A percentile compares a stretch with the other conserved stretches of the same genome.
Evolutionary conservation across 2,888 invertebrate genomes (phyloP).

Genomic region (Thera obeliscata): DNA sequence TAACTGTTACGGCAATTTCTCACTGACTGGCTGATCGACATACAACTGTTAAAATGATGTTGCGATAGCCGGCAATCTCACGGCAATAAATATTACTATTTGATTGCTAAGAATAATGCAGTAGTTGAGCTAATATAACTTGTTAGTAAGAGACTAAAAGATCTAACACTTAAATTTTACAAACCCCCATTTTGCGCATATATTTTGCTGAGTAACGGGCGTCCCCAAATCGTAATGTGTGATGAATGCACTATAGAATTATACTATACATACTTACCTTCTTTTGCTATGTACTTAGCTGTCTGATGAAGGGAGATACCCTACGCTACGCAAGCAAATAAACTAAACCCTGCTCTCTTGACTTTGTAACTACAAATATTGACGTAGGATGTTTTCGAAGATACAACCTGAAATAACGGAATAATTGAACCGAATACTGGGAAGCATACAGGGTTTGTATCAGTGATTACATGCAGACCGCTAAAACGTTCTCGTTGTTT

Average conservation of each 20-base stretch:
- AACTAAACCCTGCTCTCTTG: conserved; percentile 56
- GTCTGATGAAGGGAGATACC: conserved; percentile 41
- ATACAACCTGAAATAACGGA: conserved; percentile 69
- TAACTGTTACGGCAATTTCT: conserved; percentile 38
- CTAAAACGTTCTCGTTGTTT: conserved; percentile 73
- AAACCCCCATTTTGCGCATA: conserved; percentile 47
- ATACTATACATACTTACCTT: background rate
- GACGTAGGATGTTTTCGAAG: conserved; percentile 69
- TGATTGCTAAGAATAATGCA: conserved; percentile 42
- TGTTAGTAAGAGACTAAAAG: conserved; percentile 43
- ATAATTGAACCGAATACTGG: conserved; percentile 65
- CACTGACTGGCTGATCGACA: conserved; percentile 36
- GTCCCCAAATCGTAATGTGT: too few relatives aligned
- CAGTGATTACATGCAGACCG: conserved; percentile 64
- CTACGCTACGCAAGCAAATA: conserved; percentile 47
- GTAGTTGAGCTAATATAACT: conserved; percentile 31
- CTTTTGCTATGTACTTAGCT: conserved; percentile 38
- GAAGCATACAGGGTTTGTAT: conserved; percentile 67
- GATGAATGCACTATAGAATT: background rate
- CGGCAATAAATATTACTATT: conserved; percentile 40
- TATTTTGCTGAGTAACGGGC: conserved; percentile 54
- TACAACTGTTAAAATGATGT: conserved; percentile 33
- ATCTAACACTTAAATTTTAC: conserved; percentile 53
- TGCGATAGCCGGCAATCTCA: conserved; percentile 34
- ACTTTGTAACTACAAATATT: conserved; percentile 70